Evolutionary conservation across 2,888 invertebrate genomes (phyloP), one percentile per base, ranked within the genome.

Genomic region (Dynastes grantii): DNA sequence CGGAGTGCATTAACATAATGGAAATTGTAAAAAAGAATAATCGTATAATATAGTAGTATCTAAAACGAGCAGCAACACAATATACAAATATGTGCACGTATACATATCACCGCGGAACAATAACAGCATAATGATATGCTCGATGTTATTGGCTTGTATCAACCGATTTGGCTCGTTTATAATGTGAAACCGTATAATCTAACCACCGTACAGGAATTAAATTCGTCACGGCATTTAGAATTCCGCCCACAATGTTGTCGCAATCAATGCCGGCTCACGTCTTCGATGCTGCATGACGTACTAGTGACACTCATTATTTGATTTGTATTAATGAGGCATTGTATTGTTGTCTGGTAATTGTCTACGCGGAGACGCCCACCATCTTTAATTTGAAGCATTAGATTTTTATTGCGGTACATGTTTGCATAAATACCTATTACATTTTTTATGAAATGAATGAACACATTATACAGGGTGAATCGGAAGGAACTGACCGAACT

Each of bases 281-380:
- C 68, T 68, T 45, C 49, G 29, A 27, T 68, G 27, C 27, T 51
- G 27, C 51, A 68, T 68, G 51, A 68, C 68, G 63, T 32, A 51
- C 51, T 53, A 51, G 68, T 51, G 68, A 68, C 68, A 55, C 55
- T 55, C 55, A 68, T 68, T 68, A 68, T 61, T 79, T 79, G 78
- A 76, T 78, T 78, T 76, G 79, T 67, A 79, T 79, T 79, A 76
- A 76, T 79, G 76, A 75, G 58, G 65, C 76, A 68, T 65, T 78
- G 71, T 67, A 67, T 76, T 65, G 45, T 40, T 49, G 71, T 63
- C 78, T 64, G 32, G 78, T 64, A 64, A 68, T 70, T 78, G 78
- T 64, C 68, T 68, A 68, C 68, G 27, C 11, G 9, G 51, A 45
- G 45, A 29, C 68, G 68, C 68, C 68, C 29, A 68, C 49, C 51